Percentiles rank a stretch among this genome's conserved stretches.
These are phyloP conservation scores for Corythucha ciliata DNA, from an alignment of 2,888 invertebrate species.

Conservation along the genomic window DNA sequence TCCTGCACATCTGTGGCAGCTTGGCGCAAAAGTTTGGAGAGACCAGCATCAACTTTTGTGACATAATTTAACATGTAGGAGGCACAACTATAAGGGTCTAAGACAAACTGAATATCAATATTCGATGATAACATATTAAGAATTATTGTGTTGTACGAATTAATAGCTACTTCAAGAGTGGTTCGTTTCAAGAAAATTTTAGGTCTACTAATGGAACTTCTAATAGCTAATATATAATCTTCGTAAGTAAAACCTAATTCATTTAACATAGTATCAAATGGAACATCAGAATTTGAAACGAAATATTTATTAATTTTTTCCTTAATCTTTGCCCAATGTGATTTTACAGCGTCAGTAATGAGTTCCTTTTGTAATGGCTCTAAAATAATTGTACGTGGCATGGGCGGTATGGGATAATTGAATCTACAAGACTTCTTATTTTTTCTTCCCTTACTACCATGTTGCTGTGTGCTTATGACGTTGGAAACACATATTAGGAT, in stretches of 20 bases:
- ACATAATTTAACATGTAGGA: slow-evolving; percentile 35
- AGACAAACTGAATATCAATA: slow-evolving; percentile 38
- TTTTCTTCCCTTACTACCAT: slow-evolving; percentile 13
- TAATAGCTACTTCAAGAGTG: slow-evolving; percentile 30
- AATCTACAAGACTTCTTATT: slow-evolving; percentile 8
- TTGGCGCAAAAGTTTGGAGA: slow-evolving; percentile 21
- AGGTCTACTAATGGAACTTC: slow-evolving; percentile 25
- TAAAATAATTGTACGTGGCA: slow-evolving; percentile 14
- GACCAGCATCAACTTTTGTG: slow-evolving; percentile 26
- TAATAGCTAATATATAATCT: slow-evolving; percentile 29
- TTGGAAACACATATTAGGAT: neutral
- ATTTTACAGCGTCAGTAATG: too few species aligned
- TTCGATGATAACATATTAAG: slow-evolving; percentile 33
- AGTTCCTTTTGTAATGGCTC: slow-evolving; percentile 7
- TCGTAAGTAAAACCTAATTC: slow-evolving; percentile 1
- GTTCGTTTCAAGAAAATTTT: slow-evolving; percentile 28
- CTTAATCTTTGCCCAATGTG: neutral
- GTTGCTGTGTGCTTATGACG: slow-evolving; percentile 11
- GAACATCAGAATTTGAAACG: neutral
- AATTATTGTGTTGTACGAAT: slow-evolving; percentile 35
- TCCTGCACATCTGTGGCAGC: slow-evolving; percentile 29
- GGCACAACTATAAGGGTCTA: slow-evolving; percentile 37
- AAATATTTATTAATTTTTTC: neutral
- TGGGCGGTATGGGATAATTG: neutral
- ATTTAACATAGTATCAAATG: slow-evolving; percentile 15